Evolutionary conservation across 2,888 invertebrate species (phyloP), one percentile per base, ranked within the genome.

Genomic region (Catocala sponsa): DNA sequence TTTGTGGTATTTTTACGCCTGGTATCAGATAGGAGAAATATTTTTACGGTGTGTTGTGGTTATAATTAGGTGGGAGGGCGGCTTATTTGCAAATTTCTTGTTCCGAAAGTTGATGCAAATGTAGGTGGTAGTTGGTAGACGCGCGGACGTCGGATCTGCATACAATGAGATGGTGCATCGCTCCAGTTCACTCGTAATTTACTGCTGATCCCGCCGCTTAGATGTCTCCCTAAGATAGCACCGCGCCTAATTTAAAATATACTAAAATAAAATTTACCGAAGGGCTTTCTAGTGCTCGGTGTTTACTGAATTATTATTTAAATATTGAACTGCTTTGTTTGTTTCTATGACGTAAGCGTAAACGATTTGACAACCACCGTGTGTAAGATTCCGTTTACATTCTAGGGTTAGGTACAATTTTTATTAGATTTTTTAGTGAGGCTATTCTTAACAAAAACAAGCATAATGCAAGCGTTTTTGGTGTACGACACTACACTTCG

Each of bases 151-250:
- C 70, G 66, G 70, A 92, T 92, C 94, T 94, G 91, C 94, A 94
- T 94, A 94, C 94, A 94, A 94, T 94, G 91, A 86, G 78, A 55
- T 63, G 72, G 64, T 70, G 76, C 82, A 77, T 79, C 88, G 91
- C 88, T 89, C 91, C 91, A 92, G 90, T 89, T 92, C 76, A 66
- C 58, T 65, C 72, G 89, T 92, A 91, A 92, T 92, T 91, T 91
- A 92, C 88, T 91, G 91, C 88, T 85, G 84, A 79, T 80, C 80
- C 77, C 72, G 72, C 74, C 74, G 87, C 84, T 87, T 86, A 92
- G 94, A 94, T 94, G 91, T 92, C 92, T 88, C 84, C 85, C 78
- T 77, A 64, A 89, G 94, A 94, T 94, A 92, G 83, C 83, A 65
- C 78, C 70, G 82, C 80, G 77, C 88, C 90, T 90, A 88, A 91